Conservation (phyloP, 2,113 vertebrate species). For the Scartelaos histophorus region DNA sequence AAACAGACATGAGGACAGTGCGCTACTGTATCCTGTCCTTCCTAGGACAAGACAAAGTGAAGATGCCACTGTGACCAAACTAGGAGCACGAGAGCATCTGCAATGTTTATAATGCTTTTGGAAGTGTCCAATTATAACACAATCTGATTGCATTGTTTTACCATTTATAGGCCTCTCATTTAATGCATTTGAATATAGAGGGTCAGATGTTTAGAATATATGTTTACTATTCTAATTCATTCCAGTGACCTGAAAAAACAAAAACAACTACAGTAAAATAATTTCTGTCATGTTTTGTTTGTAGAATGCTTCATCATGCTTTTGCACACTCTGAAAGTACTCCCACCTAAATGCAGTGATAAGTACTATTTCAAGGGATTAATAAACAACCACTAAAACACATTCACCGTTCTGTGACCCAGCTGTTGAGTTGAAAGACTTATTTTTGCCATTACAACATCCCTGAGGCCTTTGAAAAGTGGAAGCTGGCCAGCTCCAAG, state of each 20-base stretch:
- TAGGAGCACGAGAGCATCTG: constrained; percentile 38
- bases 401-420: constrained; percentile 48
- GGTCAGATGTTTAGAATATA: too few species aligned
- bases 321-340: not conserved
- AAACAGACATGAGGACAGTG: constrained; percentile 47
- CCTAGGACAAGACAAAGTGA: constrained; percentile 45
- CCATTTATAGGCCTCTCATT: too few species aligned
- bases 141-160: too few species aligned
- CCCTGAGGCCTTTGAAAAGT: constrained; percentile 29
- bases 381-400: constrained; percentile 26
- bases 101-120: not conserved
- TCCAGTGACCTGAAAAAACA: not conserved
- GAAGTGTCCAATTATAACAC: not conserved
- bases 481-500: constrained; percentile 17
- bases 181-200: too few species aligned
- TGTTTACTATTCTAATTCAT: too few species aligned
- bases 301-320: not conserved
- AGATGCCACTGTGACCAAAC: constrained; percentile 57
- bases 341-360: constrained; percentile 1
- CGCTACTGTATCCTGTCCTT: constrained; percentile 58
- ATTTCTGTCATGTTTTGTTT: not conserved
- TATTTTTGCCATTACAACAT: constrained; percentile 52
- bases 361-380: constrained; percentile 11
- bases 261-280: not conserved
- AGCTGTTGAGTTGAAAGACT: constrained; percentile 19